Conservation (phyloP, 2,797 vertebrate genomes). For the Esox masquinongy region DNA sequence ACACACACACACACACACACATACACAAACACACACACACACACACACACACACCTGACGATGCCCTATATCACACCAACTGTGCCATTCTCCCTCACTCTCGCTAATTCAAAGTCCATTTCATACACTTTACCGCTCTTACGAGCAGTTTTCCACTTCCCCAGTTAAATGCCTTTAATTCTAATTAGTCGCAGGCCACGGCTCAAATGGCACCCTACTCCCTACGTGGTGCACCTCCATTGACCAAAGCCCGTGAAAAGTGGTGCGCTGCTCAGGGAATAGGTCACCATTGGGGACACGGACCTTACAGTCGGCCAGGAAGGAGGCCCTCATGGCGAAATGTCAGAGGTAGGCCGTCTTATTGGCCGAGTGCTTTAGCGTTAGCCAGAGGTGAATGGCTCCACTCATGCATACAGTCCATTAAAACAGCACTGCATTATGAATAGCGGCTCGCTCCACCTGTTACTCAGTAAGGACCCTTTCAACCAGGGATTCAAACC, state of each 20-base stretch:
- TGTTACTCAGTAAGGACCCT: slow-evolving; percentile 18
- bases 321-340: slow-evolving; percentile 44
- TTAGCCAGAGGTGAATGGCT: slow-evolving; percentile 27
- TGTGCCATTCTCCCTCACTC: slow-evolving; percentile 9
- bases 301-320: slow-evolving; percentile 5
- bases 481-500: slow-evolving; percentile 27
- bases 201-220: not conserved
- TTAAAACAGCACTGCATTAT: slow-evolving; percentile 44
- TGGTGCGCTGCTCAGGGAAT: not conserved
- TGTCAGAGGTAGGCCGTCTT: slow-evolving; percentile 53
- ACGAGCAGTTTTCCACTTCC: slow-evolving; percentile 44
- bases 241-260: not conserved
- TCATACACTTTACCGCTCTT: slow-evolving; percentile 46
- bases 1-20: not conserved
- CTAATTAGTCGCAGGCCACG: slow-evolving; percentile 30
- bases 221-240: not conserved
- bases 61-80: slow-evolving; percentile 8
- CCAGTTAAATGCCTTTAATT: slow-evolving; percentile 24
- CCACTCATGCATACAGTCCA: slow-evolving; percentile 52
- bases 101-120: slow-evolving; percentile 31
- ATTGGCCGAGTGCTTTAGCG: slow-evolving; percentile 32
- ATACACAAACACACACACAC: not conserved
- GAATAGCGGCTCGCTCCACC: slow-evolving; percentile 31
- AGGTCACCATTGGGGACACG: too few relatives aligned
- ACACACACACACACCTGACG: not conserved